Evolutionary conservation across 2,888 invertebrate genomes (phyloP), one percentile per base, ranked within the genome.

Genomic region (Vesta saturnalis): DNA sequence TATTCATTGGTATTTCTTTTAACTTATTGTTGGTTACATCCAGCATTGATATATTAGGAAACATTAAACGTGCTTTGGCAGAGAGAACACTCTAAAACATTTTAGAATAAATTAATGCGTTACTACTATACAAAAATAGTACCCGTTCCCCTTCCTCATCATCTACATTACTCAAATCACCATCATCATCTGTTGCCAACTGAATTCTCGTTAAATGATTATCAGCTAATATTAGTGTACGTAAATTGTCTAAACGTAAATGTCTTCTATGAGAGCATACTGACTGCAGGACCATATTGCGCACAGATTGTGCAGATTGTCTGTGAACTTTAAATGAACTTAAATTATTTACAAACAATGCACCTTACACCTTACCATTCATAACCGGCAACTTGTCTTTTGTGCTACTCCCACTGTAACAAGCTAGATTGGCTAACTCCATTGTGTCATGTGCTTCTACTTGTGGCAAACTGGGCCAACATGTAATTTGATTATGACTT

Each of bases 1-100:
- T 89, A 64, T 93, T 92, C 0, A 90, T 85, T 0, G 97, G 96
- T 43, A 99, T 90, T 73, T 90, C 89, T 74, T 87, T 88, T 43
- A 96, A 83, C 67, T 87, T 86, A 85, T 99, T 99, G 82, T 94
- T 92, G 75, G 96, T 95, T 19, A 99, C 90, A 82, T 99, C 98
- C 80, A 99, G 83, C 93, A 97, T 96, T 1, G 96, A 96, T 63
- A 99, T 88, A 81, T 94, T 93, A 0, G 99, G 99, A 84, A 96
- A 97, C 79, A 97, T 89, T 1, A 97, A 87, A 49, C 92, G 88
- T 0, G 89, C 87, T 78, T 90, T 90, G 23, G 88, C 86, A 2
- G 64, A 43, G 14, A 69, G 14, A 2, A 52, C 35, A 39, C 39
- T 69, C 69, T 69, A 30, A 43, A 68, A 68, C n/a, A n/a, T n/a